phyloP scores from a whole-genome alignment of 2,113 vertebrate genomes.

The Craseonycteris thonglongyai region DNA sequence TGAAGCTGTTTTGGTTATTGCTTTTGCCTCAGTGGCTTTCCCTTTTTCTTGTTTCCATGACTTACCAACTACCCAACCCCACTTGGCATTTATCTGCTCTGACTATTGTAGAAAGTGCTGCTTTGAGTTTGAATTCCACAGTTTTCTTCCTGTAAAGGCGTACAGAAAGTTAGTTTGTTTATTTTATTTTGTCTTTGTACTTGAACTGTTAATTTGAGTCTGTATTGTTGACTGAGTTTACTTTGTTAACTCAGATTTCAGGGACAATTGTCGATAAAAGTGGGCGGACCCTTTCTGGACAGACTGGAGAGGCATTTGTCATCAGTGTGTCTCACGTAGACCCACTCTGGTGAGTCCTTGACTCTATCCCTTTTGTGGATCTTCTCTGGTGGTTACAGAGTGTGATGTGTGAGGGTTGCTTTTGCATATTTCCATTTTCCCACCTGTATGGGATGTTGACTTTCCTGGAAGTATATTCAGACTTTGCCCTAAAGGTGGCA shows the following conservation, averaged over 20 bases:
- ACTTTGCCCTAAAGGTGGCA: not conserved
- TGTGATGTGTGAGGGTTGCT: not conserved
- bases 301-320: slow-evolving; percentile 96
- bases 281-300: slow-evolving; percentile 95
- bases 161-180: not conserved
- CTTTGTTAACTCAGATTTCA: slow-evolving; percentile 85
- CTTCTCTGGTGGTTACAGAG: not conserved
- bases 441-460: not conserved
- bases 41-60: not conserved
- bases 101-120: not conserved
- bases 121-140: not conserved
- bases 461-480: not conserved
- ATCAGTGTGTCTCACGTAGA: slow-evolving; percentile 91
- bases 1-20: not conserved
- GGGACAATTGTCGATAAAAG: slow-evolving; percentile 98
- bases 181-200: not conserved
- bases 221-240: not conserved
- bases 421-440: not conserved
- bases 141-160: not conserved
- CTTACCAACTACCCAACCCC: not conserved
- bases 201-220: not conserved
- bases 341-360: slow-evolving; percentile 90
- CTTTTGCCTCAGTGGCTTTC: not conserved
- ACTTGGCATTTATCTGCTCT: not conserved
- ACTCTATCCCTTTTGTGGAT: not conserved